These are phyloP conservation scores for Campoletis sonorensis DNA, from an alignment of 1,140 invertebrate genomes.

Conservation along the genomic window DNA sequence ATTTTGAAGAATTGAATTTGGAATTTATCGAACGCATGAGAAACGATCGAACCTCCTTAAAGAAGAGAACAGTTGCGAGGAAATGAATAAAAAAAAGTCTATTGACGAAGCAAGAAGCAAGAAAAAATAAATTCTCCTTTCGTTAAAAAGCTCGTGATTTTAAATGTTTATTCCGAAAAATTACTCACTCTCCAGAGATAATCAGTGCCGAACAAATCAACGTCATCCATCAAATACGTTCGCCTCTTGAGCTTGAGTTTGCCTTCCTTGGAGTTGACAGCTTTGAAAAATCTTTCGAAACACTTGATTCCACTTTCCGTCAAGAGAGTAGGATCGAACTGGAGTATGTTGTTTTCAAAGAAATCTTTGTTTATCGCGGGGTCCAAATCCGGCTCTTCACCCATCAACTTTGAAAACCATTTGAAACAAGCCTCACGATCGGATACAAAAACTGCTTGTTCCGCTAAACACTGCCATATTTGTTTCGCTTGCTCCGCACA, in stretches of 20 bases:
- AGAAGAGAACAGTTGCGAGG: too few relatives aligned
- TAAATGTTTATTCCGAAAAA: neutral
- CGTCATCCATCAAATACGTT: constrained; percentile 88
- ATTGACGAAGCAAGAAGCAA: neutral
- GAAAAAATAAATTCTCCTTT: too few relatives aligned
- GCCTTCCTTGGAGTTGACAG: constrained; percentile 96
- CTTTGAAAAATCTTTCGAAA: constrained; percentile 97
- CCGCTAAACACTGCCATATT: constrained; percentile 97
- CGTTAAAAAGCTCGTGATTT: too few relatives aligned
- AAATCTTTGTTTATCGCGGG: constrained; percentile 97
- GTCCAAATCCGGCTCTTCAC: constrained; percentile 97
- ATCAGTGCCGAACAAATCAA: constrained; percentile 96
- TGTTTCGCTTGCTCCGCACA: constrained; percentile 97
- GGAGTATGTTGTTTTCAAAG: constrained; percentile 96
- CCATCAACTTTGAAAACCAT: constrained; percentile 99
- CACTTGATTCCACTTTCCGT: constrained; percentile 98
- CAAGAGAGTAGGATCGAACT: constrained; percentile 92
- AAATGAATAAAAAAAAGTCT: too few relatives aligned
- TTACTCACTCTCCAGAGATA: constrained; percentile 93
- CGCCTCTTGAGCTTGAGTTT: constrained; percentile 93
- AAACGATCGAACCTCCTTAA: too few relatives aligned
- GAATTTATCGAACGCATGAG: too few relatives aligned
- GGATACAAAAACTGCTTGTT: constrained; percentile 92
- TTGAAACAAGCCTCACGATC: constrained; percentile 98
- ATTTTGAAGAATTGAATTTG: too few relatives aligned